Conservation (phyloP, 2,888 invertebrate genomes). For the Cephonodes hylas region DNA sequence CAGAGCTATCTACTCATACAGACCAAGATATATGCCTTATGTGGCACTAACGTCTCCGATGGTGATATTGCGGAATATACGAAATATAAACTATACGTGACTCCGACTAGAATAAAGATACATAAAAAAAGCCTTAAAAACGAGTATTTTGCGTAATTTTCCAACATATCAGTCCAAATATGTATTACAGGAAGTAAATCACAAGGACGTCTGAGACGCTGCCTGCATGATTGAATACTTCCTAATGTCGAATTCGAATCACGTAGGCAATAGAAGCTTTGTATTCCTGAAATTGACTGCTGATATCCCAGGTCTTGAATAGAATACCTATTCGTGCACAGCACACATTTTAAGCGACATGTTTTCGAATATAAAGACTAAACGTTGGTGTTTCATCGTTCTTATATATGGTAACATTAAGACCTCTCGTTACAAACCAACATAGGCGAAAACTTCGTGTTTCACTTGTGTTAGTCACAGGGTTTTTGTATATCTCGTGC, state of each 20-base stretch:
- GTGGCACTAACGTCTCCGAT: background rate
- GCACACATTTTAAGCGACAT: no score
- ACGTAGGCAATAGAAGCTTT: constrained; percentile 32
- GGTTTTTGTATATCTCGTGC: no score
- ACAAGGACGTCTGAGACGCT: constrained; percentile 49
- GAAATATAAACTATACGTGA: constrained; percentile 17
- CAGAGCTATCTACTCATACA: background rate
- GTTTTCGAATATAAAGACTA: no score
- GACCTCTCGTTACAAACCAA: background rate
- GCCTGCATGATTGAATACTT: constrained; percentile 39
- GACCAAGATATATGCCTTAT: background rate
- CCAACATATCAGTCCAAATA: constrained; percentile 30
- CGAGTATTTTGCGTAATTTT: constrained; percentile 20
- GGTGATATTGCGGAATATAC: background rate
- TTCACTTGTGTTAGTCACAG: no score
- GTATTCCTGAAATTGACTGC: constrained; percentile 28
- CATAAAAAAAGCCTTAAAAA: constrained; percentile 14
- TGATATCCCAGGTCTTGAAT: background rate
- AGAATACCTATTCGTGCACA: background rate
- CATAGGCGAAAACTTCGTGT: no score
- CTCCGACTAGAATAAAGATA: background rate
- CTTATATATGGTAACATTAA: no score
- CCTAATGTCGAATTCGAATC: constrained; percentile 37
- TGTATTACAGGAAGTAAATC: constrained; percentile 38
- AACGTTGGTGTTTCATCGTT: background rate